Conservation (phyloP, 1,140 invertebrate genomes). For the Brachionus calyciflorus region DNA sequence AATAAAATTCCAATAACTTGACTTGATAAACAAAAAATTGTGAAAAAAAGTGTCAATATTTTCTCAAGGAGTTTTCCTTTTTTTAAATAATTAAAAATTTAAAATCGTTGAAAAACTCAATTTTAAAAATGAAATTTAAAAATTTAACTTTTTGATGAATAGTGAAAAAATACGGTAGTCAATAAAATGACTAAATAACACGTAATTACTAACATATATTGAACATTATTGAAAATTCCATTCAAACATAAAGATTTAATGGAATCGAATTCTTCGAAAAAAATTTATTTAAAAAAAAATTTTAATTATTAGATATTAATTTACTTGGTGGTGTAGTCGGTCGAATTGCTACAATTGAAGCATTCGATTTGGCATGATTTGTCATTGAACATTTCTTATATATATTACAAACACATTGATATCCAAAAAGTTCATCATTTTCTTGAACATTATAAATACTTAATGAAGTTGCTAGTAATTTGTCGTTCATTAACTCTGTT, state of each 20-base stretch:
- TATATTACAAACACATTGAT: conserved; percentile 44
- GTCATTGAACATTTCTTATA: conserved; percentile 34
- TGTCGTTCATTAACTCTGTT: neutral
- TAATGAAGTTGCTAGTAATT: neutral
- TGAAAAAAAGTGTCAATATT: neutral
- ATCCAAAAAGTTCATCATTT: conserved; percentile 7
- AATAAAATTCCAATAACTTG: neutral
- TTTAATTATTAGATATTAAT: neutral
- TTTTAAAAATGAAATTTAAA: neutral
- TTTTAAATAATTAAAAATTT: neutral
- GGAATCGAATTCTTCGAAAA: neutral
- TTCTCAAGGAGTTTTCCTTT: conserved; percentile 11
- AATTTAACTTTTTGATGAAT: conserved; percentile 3
- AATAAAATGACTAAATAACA: conserved; percentile 1
- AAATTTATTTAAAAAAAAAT: neutral
- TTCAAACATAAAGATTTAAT: neutral
- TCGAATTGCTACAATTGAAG: neutral
- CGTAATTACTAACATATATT: conserved; percentile 9
- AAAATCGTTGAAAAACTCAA: neutral
- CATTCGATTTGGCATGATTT: conserved; percentile 44
- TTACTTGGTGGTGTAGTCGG: neutral
- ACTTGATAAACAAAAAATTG: neutral
- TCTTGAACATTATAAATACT: conserved; percentile 27
- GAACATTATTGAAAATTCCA: conserved; percentile 14
- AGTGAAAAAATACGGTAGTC: conserved; percentile 16